Conservation (phyloP, 2,888 invertebrate genomes). For the Ormyrus rosae region DNA sequence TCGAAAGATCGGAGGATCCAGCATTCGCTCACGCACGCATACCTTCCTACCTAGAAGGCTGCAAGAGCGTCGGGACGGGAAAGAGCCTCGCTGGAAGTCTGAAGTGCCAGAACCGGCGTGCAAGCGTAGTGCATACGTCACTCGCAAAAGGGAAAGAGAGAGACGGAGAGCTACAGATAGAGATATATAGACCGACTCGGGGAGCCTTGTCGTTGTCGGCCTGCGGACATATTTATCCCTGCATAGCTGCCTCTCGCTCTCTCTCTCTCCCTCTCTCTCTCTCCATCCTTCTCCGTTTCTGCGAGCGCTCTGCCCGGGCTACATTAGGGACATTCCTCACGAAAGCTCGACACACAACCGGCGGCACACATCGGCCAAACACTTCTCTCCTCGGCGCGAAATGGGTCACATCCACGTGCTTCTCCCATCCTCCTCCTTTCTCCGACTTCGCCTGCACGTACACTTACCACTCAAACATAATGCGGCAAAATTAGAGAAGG, state of each 20-base stretch:
- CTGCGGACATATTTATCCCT: background rate
- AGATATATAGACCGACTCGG: background rate
- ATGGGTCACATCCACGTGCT: background rate
- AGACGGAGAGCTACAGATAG: background rate
- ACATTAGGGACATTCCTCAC: background rate
- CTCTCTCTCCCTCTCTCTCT: background rate
- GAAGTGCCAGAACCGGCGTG: too few species aligned
- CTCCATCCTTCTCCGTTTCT: background rate
- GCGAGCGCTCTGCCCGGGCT: background rate
- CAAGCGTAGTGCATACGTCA: too few species aligned
- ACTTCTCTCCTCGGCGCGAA: background rate
- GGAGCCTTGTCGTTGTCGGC: background rate
- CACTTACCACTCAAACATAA: background rate
- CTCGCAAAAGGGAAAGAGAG: too few species aligned
- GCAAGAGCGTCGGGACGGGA: too few species aligned
- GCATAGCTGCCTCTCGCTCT: background rate
- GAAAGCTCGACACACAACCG: conserved; percentile 1
- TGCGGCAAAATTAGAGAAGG: background rate
- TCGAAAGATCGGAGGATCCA: too few species aligned
- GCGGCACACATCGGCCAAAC: background rate
- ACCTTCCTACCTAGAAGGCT: too few species aligned
- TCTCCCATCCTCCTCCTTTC: background rate
- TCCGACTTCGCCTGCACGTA: background rate
- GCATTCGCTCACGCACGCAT: too few species aligned
- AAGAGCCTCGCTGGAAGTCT: too few species aligned